Base-by-base conservation (phyloP, 2,797 vertebrate genomes). In the Adrianichthys oophorus region DNA sequence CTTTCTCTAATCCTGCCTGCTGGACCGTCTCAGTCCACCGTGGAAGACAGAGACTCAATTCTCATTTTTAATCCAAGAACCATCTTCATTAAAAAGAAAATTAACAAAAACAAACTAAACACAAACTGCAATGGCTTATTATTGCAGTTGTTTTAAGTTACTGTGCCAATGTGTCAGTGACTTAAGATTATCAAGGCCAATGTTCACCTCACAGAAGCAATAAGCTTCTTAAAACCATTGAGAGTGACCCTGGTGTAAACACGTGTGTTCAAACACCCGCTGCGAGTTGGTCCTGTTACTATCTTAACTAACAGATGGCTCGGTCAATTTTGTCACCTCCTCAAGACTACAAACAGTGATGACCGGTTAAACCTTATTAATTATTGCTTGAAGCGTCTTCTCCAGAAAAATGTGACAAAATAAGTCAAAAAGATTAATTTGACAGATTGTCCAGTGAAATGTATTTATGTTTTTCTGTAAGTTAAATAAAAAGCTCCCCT, bases 171-270 rank as follows among this genome's bases (percentile, higher is more conserved):
- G 55, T 65, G 68, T 69, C 54, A 56, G 56, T 71, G 81, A 62
- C 53, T 51, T 59, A 63, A 63, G 76, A 84, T 82, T 82, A 85
- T 47, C 54, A 19, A 48, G 41, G 66, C 60, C 52, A 71, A 41
- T 53, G 43, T 58, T 81, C 62, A 60, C 62, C 63, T 51, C 40
- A 49, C 16, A n/a, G 16, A 19, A 65, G 16, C 41, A 47, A 49
- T 80, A 77, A 79, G 48, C 44, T 59, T 50, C 53, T 72, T 79
- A 64, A 68, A 79, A 55, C 43, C 49, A 68, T 54, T 21, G 69
- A 57, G 15, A 62, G 48, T 70, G 70, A 74, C 65, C 70, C 65
- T 59, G 42, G 32, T 46, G 65, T 62, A 14, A 3, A 29, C 44
- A 26, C 26, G 52, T 47, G 67, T 53, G 58, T 47, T 19, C 32